Evolutionary conservation across 1,140 invertebrate genomes (phyloP), one percentile per base, ranked within the genome.

Genomic region (Centruroides vittatus): DNA sequence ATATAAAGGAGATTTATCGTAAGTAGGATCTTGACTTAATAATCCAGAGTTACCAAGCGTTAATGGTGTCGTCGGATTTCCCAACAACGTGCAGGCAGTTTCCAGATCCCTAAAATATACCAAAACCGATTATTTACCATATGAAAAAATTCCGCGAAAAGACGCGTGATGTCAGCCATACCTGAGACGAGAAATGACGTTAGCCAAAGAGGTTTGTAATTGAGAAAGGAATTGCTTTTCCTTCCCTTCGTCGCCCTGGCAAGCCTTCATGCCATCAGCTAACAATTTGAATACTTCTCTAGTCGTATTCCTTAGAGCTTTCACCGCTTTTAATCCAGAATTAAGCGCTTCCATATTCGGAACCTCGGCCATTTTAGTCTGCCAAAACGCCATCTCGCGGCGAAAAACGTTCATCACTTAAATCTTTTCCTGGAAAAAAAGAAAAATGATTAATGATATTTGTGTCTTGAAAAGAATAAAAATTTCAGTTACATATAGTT

Each of bases 1-100:
- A 71, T 93, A 93, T 6, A 93, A 71, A n/a, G 86, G 83, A 71
- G 91, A 86, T 41, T 87, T 78, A 66, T 93, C 89, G 72, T 86
- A 84, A 1, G 86, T 85, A 0, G 86, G 89, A 74, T 94, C 90
- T 75, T 93, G 89, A 64, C 82, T 87, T 11, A 93, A 75, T 4
- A 35, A 34, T 12, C 84, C 82, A 10, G 88, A 87, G 67, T 90
- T 93, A 1, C 86, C 88, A 47, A 93, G 76, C 67, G 80, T 85
- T 68, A 90, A 87, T 3, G 86, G 82, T 1, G 84, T 83, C 13
- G 81, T 80, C 3, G 87, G 84, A 61, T 85, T 79, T 55, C 81
- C 83, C 23, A 93, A 72, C 47, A 78, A 53, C 13, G 62, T 68
- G 36, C 56, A 64, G 23, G 65, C 62, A n/a, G 65, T 61, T 58